Evolutionary conservation across 92 coral and sea anemone genomes (phyloP).

Genomic region (Bergia puertoricense): DNA sequence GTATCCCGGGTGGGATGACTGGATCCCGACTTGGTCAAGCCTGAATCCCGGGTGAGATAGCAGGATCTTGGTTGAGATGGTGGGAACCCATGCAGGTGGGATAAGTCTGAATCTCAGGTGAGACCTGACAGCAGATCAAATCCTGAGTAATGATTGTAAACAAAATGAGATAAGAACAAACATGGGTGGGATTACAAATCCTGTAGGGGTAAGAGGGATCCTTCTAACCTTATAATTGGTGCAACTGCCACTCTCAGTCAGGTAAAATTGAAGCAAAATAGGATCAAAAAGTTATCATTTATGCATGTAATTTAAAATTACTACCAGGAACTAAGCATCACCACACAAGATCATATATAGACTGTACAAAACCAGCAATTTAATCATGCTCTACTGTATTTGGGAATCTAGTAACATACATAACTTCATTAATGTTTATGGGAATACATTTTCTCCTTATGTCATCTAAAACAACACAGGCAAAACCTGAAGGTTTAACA

Average conservation of each 20-base stretch:
- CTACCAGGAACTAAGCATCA: background rate
- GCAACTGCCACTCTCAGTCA: slow-evolving; percentile 8
- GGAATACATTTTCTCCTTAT: slow-evolving; percentile 20
- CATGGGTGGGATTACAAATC: background rate
- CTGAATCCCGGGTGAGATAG: slow-evolving; percentile 3
- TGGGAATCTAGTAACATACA: slow-evolving; percentile 9
- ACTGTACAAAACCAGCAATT: background rate
- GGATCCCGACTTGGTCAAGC: too few relatives aligned
- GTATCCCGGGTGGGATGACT: background rate
- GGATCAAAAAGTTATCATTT: background rate
- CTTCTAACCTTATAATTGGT: slow-evolving; percentile 3
- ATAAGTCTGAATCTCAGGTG: too few relatives aligned
- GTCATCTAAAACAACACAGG: slow-evolving; percentile 5
- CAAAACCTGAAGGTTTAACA: background rate
- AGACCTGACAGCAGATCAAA: too few relatives aligned
- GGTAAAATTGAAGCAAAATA: background rate
- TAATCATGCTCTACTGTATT: slow-evolving; percentile 13
- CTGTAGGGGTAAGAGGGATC: background rate
- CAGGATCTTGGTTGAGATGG: background rate
- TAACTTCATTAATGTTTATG: background rate
- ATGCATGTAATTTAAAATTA: background rate
- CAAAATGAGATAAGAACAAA: slow-evolving; percentile 4
- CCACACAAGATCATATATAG: slow-evolving; percentile 8
- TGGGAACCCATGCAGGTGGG: background rate
- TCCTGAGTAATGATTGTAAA: background rate